Evolutionary conservation across 2,888 invertebrate genomes (phyloP), one percentile per base, ranked within the genome.

Genomic region (Ornithoptera priamus): DNA sequence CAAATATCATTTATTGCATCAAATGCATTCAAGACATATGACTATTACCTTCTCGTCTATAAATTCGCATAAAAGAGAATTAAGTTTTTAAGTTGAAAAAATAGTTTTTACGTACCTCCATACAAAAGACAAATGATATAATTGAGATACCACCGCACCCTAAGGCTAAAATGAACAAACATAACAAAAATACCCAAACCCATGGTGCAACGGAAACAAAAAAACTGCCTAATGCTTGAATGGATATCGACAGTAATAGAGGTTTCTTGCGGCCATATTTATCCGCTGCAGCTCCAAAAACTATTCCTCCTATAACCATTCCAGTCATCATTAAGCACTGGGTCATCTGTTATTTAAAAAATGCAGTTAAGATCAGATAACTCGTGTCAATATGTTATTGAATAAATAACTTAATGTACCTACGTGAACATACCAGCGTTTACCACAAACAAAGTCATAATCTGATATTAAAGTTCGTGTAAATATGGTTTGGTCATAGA

Each of bases 251-350:
- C 42, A 89, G 72, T 74, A 95, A 88, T 50, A 95, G 90, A 7
- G 94, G 93, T 66, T 79, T 87, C 80, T 93, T 94, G 53, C 95
- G 90, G 1, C 95, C 95, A 78, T 90, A 91, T 84, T 91, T 93
- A 76, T 95, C 95, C 0, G 95, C 94, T 64, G 93, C 74, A 24
- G 93, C 78, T 17, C 95, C 95, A 77, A 95, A 94, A 17, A 94
- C 71, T 67, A 95, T 86, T 71, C 94, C 94, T 30, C 95, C 95
- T 57, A 94, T 72, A 36, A 95, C 86, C 71, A 95, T 93, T 6
- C 95, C 95, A 79, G 93, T 90, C 95, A 95, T 95, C 82, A 95
- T 90, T 2, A 93, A 84, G 53, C 93, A 91, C 81, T 95, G 95
- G 4, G 94, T 91, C 15, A 94, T 56, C 93, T 93, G 81, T 72